These are phyloP conservation scores for Amblyopsis rosae DNA, from an alignment of 2,113 vertebrate species.

Conservation along the genomic window DNA sequence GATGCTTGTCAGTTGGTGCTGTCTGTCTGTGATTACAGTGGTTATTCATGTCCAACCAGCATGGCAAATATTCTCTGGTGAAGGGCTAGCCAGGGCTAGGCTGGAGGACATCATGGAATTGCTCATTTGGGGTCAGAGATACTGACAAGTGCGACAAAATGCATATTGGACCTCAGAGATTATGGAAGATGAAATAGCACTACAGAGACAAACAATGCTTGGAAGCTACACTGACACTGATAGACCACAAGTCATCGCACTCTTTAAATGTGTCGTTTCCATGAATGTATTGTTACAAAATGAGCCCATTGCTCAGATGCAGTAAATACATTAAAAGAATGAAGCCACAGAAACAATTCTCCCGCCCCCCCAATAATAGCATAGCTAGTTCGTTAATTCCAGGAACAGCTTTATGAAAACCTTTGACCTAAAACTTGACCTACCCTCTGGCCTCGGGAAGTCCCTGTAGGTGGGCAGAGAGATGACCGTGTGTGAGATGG, in stretches of 20 bases:
- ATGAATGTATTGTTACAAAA: constrained; percentile 1
- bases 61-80: constrained; percentile 34
- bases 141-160: constrained; percentile 38
- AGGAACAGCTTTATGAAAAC: background rate
- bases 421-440: constrained; percentile 15
- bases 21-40: constrained; percentile 57
- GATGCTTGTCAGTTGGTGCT: constrained; percentile 62
- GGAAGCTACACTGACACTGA: background rate
- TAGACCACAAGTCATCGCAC: background rate
- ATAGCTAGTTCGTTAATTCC: background rate
- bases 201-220: background rate
- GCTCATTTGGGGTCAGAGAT: constrained; percentile 35
- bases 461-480: constrained; percentile 94
- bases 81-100: constrained; percentile 26
- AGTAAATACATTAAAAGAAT: too few relatives aligned
- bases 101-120: constrained; percentile 35
- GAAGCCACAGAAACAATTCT: too few relatives aligned
- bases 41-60: constrained; percentile 46
- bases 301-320: background rate
- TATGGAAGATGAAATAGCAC: constrained; percentile 14
- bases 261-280: constrained; percentile 13
- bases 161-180: constrained; percentile 28
- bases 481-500: constrained; percentile 91
- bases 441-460: constrained; percentile 89
- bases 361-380: too few relatives aligned